These are phyloP conservation scores for Oriolus oriolus DNA, from an alignment of 2,113 vertebrate species.

Conservation along the genomic window DNA sequence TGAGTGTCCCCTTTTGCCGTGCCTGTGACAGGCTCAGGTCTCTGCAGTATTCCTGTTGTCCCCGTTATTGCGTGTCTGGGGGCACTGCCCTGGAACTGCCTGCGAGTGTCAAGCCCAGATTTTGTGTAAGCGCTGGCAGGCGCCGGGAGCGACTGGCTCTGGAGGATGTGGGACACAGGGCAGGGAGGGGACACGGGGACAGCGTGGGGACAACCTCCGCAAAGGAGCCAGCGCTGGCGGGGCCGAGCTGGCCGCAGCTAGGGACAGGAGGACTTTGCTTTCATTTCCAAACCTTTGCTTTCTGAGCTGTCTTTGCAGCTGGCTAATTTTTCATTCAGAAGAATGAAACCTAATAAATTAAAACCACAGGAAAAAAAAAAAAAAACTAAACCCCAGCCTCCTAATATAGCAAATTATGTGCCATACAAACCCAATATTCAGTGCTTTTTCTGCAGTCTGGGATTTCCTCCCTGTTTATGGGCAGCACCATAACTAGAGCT, in stretches of 20 bases:
- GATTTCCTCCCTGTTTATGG: not conserved
- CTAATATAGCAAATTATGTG: not conserved
- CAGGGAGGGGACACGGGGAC: not conserved
- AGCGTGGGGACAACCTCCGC: not conserved
- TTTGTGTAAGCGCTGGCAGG: not conserved
- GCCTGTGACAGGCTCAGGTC: not conserved
- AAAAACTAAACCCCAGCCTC: accelerated
- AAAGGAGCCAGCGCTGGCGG: not conserved
- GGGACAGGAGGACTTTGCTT: no score
- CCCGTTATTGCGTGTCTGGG: not conserved
- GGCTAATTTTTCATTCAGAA: not conserved
- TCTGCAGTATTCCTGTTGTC: accelerated
- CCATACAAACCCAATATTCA: not conserved
- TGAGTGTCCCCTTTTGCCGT: accelerated
- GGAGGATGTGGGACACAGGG: not conserved
- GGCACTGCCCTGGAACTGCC: not conserved
- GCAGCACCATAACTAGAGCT: not conserved
- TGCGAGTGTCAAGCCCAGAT: not conserved
- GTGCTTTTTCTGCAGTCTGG: not conserved
- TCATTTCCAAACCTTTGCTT: not conserved
- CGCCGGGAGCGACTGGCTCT: not conserved
- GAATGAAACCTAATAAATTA: not conserved
- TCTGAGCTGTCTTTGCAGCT: not conserved
- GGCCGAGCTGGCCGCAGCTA: not conserved
- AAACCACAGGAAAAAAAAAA: not conserved